Evolutionary conservation across 2,113 vertebrate genomes (phyloP), one percentile per base, ranked within the genome.

Genomic region (Alligator sinensis): DNA sequence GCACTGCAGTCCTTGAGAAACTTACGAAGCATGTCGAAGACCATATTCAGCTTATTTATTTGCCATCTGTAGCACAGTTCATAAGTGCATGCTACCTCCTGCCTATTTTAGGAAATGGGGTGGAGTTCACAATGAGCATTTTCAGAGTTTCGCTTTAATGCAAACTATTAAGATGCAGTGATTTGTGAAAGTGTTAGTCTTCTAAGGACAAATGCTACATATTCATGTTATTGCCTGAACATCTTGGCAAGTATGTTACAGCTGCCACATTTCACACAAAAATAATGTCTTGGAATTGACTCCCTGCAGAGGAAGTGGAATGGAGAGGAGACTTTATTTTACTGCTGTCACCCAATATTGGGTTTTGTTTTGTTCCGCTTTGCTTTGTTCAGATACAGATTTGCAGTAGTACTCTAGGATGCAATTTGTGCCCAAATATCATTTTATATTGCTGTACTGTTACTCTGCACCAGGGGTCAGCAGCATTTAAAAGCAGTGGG

Each of bases 381-480:
- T 62, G 61, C 7, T 86, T 77, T 90, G 81, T 80, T 88, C 91
- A 87, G 25, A 16, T 95, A 77, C 57, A 83, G 82, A 76, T 93
- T 82, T 85, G 79, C 77, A 82, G 54, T 57, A 83, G 80, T 54
- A 63, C 76, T 93, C 74, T 80, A 63, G 62, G 77, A 92, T 91
- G 90, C 88, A 90, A 94, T 89, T 68, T 75, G 83, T 95, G 94
- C 80, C 91, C 90, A 90, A 80, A 82, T 87, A 55, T 86, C 82
- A 84, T 91, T 91, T 95, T 47, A 47, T 47, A 47, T 47, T 47
- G 47, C 47, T 47, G 47, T 47, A 47, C 47, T 47, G 47, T 47
- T 47, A 47, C 7, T 47, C 6, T 47, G 47, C 7, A 47, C 47
- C 47, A 47, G 47, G 47, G 47, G 47, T 47, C 47, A 47, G 47